These are phyloP conservation scores for Cosmia trapezina DNA, from an alignment of 2,888 invertebrate species.

Conservation along the genomic window DNA sequence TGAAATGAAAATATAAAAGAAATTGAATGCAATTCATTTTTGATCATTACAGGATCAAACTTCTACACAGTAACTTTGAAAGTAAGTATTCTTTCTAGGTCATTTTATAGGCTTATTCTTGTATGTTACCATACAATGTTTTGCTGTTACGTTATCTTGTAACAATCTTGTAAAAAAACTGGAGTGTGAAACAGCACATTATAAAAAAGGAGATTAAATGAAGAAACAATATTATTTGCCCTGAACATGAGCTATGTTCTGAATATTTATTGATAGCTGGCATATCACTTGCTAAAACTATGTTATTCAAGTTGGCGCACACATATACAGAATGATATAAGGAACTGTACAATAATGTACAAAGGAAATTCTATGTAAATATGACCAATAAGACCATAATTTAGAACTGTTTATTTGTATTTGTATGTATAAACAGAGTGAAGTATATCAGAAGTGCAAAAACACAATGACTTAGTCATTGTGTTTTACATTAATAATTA, in stretches of 20 bases:
- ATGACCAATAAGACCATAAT: neutral
- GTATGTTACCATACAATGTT: neutral
- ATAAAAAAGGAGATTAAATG: neutral
- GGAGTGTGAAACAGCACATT: neutral
- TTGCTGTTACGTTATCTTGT: neutral
- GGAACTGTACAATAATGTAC: neutral
- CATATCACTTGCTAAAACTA: neutral
- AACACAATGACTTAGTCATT: too few species aligned
- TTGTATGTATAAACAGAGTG: too few species aligned
- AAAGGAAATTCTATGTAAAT: neutral
- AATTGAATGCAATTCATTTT: neutral
- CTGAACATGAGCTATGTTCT: neutral
- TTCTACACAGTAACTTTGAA: neutral
- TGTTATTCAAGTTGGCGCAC: neutral
- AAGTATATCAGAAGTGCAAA: neutral
- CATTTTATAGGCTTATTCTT: neutral
- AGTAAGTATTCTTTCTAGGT: neutral
- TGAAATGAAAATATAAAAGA: neutral
- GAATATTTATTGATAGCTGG: neutral
- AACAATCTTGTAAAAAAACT: neutral
- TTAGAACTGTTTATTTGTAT: neutral
- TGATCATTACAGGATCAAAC: neutral
- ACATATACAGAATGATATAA: neutral
- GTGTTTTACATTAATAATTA: too few species aligned
- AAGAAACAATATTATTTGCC: neutral